Evolutionary conservation across 2,888 invertebrate species (phyloP).

Genomic region (Neuroscelio doddi): DNA sequence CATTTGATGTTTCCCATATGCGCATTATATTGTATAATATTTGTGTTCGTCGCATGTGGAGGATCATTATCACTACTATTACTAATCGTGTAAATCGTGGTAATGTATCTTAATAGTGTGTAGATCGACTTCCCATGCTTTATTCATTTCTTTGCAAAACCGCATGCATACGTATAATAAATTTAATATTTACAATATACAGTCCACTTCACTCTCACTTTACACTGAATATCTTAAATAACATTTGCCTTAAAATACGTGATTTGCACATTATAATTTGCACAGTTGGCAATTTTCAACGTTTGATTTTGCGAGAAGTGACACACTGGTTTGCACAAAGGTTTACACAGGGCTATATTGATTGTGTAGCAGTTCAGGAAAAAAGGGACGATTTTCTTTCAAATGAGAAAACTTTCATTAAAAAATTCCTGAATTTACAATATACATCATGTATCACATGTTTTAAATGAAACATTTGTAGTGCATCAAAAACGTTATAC

Average conservation of each 20-base stretch:
- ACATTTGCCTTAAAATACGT: constrained; percentile 42
- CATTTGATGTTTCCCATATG: constrained; percentile 24
- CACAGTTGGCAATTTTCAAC: constrained; percentile 36
- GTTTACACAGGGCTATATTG: constrained; percentile 27
- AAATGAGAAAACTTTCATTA: constrained; percentile 19
- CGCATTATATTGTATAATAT: constrained; percentile 27
- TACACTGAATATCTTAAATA: constrained; percentile 42
- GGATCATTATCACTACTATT: constrained; percentile 42
- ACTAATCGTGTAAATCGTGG: constrained; percentile 52
- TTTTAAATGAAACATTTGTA: too few species aligned
- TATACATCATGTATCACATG: too few species aligned
- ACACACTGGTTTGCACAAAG: constrained; percentile 35
- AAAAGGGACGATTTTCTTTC: constrained; percentile 37
- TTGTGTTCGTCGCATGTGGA: constrained; percentile 33
- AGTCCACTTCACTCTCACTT: constrained; percentile 46
- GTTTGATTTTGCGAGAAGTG: constrained; percentile 44
- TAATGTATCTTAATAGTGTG: constrained; percentile 53
- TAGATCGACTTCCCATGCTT: constrained; percentile 51
- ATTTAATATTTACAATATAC: constrained; percentile 53
- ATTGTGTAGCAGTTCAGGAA: constrained; percentile 35
- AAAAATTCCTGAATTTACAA: too few species aligned
- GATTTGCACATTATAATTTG: constrained; percentile 44
- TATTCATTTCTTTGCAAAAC: constrained; percentile 29
- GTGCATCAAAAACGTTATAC: too few species aligned
- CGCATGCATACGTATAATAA: constrained; percentile 36